Percentiles rank a stretch among this genome's conserved stretches.
These are phyloP conservation scores for Carpatolechia fugitivella DNA, from an alignment of 2,888 invertebrate genomes.

Conservation along the genomic window DNA sequence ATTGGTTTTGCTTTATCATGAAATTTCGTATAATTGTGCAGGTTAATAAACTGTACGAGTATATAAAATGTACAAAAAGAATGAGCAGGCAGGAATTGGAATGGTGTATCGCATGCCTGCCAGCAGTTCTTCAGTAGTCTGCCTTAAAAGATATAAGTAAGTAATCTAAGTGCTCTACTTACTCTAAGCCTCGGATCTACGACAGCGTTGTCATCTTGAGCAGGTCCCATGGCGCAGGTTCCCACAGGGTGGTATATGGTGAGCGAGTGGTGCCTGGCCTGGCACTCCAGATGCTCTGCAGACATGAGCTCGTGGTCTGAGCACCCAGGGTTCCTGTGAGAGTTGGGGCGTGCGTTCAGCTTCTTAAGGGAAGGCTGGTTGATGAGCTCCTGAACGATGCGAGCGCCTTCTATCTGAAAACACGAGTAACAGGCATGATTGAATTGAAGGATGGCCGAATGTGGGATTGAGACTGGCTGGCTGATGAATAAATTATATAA, in stretches of 20 bases:
- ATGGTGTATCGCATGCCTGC: too few relatives aligned
- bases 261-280: slow-evolving; percentile 85
- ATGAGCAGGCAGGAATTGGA: too few relatives aligned
- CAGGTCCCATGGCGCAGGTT: slow-evolving; percentile 89
- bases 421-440: too few relatives aligned
- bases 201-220: slow-evolving; percentile 75
- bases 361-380: slow-evolving; percentile 80
- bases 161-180: slow-evolving; percentile 19
- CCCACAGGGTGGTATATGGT: slow-evolving; percentile 91
- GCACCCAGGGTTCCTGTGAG: slow-evolving; percentile 83
- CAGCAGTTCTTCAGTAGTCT: too few relatives aligned
- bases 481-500: too few relatives aligned
- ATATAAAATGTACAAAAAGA: too few relatives aligned
- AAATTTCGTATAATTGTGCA: too few relatives aligned
- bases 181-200: slow-evolving; percentile 83
- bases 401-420: slow-evolving; percentile 85
- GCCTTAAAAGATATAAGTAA: slow-evolving; percentile 21
- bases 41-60: too few relatives aligned
- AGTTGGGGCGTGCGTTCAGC: slow-evolving; percentile 82
- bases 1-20: too few relatives aligned
- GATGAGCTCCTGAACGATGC: slow-evolving; percentile 81
- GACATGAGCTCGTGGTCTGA: slow-evolving; percentile 80
- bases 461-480: too few relatives aligned
- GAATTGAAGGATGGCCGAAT: background rate
- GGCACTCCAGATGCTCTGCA: slow-evolving; percentile 88